Conservation (phyloP, 2,888 invertebrate genomes). For the Yponomeuta evonymella region DNA sequence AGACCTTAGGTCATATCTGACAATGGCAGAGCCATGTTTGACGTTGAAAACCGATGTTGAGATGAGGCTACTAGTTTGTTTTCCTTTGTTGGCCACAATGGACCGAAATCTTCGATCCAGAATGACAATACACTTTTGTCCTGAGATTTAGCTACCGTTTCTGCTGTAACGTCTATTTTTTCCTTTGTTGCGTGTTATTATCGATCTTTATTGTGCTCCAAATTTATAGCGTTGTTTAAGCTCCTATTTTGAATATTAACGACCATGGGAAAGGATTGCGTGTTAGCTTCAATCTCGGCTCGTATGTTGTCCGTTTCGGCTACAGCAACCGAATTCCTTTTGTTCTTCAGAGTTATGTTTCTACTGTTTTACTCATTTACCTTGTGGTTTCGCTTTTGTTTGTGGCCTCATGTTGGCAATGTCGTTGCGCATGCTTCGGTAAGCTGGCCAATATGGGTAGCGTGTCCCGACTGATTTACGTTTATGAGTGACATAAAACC, state of each 20-base stretch:
- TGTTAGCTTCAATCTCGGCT: constrained; percentile 20
- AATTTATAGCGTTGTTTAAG: constrained; percentile 60
- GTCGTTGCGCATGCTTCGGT: constrained; percentile 9
- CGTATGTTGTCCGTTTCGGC: not conserved
- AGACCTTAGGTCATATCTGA: constrained; percentile 63
- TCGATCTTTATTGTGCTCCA: constrained; percentile 62
- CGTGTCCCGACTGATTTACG: constrained; percentile 32
- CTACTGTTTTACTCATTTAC: constrained; percentile 6
- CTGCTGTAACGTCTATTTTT: constrained; percentile 43
- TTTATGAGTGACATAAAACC: constrained; percentile 46
- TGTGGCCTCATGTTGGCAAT: constrained; percentile 8
- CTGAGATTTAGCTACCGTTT: constrained; percentile 70
- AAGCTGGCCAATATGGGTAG: constrained; percentile 5
- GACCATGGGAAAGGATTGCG: constrained; percentile 52
- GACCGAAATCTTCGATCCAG: constrained; percentile 37
- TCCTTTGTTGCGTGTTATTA: constrained; percentile 59
- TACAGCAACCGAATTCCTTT: not conserved
- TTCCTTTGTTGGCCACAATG: constrained; percentile 35
- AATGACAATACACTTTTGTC: constrained; percentile 41
- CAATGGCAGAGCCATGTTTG: constrained; percentile 59
- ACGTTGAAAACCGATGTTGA: constrained; percentile 45
- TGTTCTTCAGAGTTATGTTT: not conserved
- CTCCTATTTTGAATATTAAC: constrained; percentile 57
- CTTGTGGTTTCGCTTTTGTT: constrained; percentile 16
- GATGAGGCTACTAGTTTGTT: constrained; percentile 30